Conservation (phyloP, 30 jellyfish, hydroid and myxozoan species). For the Clytia hemisphaerica region DNA sequence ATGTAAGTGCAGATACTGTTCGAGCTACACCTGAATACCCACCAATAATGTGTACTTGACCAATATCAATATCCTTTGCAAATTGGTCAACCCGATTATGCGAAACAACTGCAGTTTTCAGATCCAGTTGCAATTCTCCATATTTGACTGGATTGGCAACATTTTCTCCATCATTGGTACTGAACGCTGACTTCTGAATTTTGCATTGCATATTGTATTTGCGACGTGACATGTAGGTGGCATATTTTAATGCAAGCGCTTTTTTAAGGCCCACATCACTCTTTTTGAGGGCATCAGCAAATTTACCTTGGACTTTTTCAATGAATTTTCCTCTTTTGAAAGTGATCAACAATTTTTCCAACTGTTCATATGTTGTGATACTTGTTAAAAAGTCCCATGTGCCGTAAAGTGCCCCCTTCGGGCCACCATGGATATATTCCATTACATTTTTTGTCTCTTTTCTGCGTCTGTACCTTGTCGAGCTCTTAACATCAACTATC, state of each 20-base stretch:
- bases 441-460: no score
- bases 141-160: not conserved
- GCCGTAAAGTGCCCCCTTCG: no score
- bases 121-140: not conserved
- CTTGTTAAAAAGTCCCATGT: no score
- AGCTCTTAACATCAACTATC: no score
- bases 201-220: conserved; percentile 15
- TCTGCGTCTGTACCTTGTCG: no score
- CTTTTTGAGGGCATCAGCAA: no score
- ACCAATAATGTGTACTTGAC: not conserved
- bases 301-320: no score
- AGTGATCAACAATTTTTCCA: conserved; percentile 4
- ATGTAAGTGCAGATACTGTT: conserved; percentile 6
- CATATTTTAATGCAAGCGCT: conserved; percentile 16
- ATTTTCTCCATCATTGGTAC: not conserved
- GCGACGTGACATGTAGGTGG: not conserved
- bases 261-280: no score
- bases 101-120: conserved; percentile 11
- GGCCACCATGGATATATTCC: no score
- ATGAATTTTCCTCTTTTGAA: conserved; percentile 13
- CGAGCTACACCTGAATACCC: conserved; percentile 23
- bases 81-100: conserved; percentile 1
- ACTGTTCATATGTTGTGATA: not conserved
- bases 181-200: conserved; percentile 12
- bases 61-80: not conserved